Base-by-base conservation (phyloP, 2,113 vertebrate genomes). In the Lepus timidus region DNA sequence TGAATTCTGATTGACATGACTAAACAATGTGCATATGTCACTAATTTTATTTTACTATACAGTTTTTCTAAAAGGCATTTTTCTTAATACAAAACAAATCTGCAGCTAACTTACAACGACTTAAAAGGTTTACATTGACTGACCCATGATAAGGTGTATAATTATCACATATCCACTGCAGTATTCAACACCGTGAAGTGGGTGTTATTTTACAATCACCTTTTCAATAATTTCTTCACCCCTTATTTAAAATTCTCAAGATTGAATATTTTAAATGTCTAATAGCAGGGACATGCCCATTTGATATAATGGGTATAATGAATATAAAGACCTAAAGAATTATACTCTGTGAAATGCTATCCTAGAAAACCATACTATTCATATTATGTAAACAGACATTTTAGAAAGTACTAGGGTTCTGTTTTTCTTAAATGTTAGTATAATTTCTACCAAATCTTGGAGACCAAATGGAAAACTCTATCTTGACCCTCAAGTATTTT, bases 341-440 rank as follows among this genome's bases (percentile, higher is more conserved):
- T 90, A 61, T 33, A 55, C 20, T 55, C 58, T 75, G 55, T 39
- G 64, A 89, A 94, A 91, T 81, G 13, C 3, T 85, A 39, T 36
- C 7, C 31, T 81, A 75, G 31, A 6, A 61, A 86, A 93, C 36
- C 11, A 25, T n/a, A 1, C 36, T 86, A 78, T 33, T 94, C 27
- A 25, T 22, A 88, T 55, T 76, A 65, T 73, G 31, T 68, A 82
- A 75, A 79, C 20, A 91, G 27, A 39, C 4, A 27, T 95, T 85
- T 85, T 73, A 62, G 73, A 81, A 90, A 85, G 9, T 65, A 39
- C 14, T 49, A 68, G 33, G 33, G 81, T 49, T 74, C 2, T 74
- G 4, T 70, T 39, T 88, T 95, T 93, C 17, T 12, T 83, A 65
- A 61, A 73, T 71, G 51, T 75, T 95, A 85, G 36, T 76, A 23